These are phyloP conservation scores for Drosophila affinis DNA, from an alignment of 2,888 invertebrate genomes.

Conservation along the genomic window DNA sequence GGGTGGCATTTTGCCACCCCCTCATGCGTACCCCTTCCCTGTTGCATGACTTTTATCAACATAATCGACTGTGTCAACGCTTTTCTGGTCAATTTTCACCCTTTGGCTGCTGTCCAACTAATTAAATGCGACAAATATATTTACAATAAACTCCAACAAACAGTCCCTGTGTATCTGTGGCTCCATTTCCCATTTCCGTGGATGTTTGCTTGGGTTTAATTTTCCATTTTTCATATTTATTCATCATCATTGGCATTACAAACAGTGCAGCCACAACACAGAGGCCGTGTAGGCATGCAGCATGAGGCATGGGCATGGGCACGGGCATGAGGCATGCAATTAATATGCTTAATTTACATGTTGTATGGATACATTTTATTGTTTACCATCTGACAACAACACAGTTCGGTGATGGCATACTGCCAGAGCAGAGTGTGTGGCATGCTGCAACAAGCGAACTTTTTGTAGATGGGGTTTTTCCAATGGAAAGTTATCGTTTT, in stretches of 20 bases:
- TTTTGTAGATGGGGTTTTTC: not conserved
- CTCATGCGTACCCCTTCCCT: not conserved
- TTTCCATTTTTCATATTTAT: slow-evolving; percentile 38
- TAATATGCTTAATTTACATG: slow-evolving; percentile 61
- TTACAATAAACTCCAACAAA: not conserved
- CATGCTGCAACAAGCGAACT: not conserved
- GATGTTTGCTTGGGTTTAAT: slow-evolving; percentile 1
- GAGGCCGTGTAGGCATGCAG: not conserved
- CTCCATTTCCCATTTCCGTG: not conserved
- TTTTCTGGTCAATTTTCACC: slow-evolving; percentile 37
- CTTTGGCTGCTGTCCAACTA: slow-evolving; percentile 54
- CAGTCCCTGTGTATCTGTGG: not conserved
- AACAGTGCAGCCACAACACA: slow-evolving; percentile 29
- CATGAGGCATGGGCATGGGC: slow-evolving; percentile 30
- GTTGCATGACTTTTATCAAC: slow-evolving; percentile 62
- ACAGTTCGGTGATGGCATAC: slow-evolving; percentile 10
- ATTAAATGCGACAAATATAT: slow-evolving; percentile 61
- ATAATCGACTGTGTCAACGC: slow-evolving; percentile 72
- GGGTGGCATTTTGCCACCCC: slow-evolving; percentile 16
- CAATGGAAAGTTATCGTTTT: not conserved
- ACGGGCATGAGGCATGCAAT: slow-evolving; percentile 52
- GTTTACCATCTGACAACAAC: slow-evolving; percentile 31
- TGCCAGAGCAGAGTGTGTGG: not conserved
- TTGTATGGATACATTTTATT: slow-evolving; percentile 37
- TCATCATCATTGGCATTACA: slow-evolving; percentile 34